Conservation (phyloP, 2,113 vertebrate species). For the Cryptotis parvus region DNA sequence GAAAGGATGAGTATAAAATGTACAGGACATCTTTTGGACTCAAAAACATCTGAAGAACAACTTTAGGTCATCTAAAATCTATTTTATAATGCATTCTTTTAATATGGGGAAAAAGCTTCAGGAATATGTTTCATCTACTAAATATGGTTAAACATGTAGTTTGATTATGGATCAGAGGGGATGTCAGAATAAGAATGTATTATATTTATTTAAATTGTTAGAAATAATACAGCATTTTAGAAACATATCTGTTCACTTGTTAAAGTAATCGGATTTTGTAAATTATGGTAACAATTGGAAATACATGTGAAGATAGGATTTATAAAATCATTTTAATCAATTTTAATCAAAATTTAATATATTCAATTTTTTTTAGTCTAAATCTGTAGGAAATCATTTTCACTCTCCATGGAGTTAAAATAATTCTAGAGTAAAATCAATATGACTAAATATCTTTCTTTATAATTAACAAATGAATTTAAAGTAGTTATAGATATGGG, state of each 20-base stretch:
- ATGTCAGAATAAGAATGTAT: conserved; percentile 30
- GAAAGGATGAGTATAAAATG: conserved; percentile 68
- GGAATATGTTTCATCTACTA: conserved; percentile 41
- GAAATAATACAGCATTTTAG: conserved; percentile 18
- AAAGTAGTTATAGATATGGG: neutral
- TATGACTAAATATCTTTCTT: conserved; percentile 38
- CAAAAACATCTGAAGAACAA: conserved; percentile 63
- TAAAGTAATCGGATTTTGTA: conserved; percentile 58
- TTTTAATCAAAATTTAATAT: neutral
- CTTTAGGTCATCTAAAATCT: conserved; percentile 50
- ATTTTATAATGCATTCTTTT: conserved; percentile 33
- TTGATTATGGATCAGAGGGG: conserved; percentile 24
- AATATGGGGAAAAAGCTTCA: conserved; percentile 4
- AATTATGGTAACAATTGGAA: conserved; percentile 54
- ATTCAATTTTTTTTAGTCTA: conserved; percentile 11
- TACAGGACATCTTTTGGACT: conserved; percentile 56
- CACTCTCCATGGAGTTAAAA: conserved; percentile 60
- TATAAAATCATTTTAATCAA: conserved; percentile 63
- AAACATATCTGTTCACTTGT: conserved; percentile 52
- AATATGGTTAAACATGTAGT: neutral
- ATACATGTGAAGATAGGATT: conserved; percentile 51
- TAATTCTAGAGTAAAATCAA: conserved; percentile 23
- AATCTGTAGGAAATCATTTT: conserved; percentile 61
- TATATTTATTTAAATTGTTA: conserved; percentile 60
- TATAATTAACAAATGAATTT: conserved; percentile 19